Base-by-base conservation (phyloP, 37 sponge, comb jelly and placozoan species). In the Hexactinellida sp. region DNA sequence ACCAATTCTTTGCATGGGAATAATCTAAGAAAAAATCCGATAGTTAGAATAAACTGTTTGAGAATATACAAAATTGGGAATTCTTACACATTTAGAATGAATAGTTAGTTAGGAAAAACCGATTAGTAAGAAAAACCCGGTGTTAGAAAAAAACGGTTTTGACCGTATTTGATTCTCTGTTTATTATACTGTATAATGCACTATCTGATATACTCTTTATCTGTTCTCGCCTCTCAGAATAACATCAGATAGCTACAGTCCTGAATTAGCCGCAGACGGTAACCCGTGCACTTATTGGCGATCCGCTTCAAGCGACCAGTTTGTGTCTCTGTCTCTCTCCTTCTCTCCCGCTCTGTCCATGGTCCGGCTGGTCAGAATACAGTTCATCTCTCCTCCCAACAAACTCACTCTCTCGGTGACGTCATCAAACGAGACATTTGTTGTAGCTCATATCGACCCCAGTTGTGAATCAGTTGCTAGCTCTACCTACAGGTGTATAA, bases 201-300 rank as follows among this genome's bases (percentile, higher is more conserved):
- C 52, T 47, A 47, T 47, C 16, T 19, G 52, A 19, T 47, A 47
- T 47, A 47, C 52, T 9, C n/a, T n/a, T n/a, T n/a, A n/a, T n/a
- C n/a, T n/a, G n/a, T n/a, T n/a, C n/a, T n/a, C n/a, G n/a, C n/a
- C n/a, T n/a, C n/a, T n/a, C n/a, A 47, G 52, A 16, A 47, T 47
- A 47, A 47, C 52, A 9, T 47, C 52, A 63, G 28, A 63, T n/a
- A 28, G 34, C 13, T n/a, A 10, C 21, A 63, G 34, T 1, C 76
- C 76, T 63, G 76, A 63, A 63, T 63, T 28, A n/a, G 76, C 76
- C 34, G 13, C 34, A 7, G 76, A 63, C 34, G 76, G 34, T 28
- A 63, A 63, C 76, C 76, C 76, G 76, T 25, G 30, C 76, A 63
- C 76, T 63, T 63, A 63, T 63, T 63, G 76, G 76, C 28, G 13